Evolutionary conservation across 2,888 invertebrate species (phyloP).

Genomic region (Torymus auratus): DNA sequence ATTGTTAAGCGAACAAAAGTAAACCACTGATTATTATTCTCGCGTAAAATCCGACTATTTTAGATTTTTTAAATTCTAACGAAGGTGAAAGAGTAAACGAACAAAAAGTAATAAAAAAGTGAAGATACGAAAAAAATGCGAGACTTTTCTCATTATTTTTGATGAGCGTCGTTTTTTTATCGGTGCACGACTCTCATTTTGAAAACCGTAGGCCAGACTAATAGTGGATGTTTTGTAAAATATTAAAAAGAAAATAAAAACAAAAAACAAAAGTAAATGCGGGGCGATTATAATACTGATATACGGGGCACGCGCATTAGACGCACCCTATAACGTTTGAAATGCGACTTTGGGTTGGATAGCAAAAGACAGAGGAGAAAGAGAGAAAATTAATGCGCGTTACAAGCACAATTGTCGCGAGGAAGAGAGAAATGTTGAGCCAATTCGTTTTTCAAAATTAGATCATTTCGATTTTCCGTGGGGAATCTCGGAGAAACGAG

Average conservation of each 20-base stretch:
- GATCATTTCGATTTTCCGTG: slow-evolving; percentile 58
- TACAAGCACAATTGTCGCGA: slow-evolving; percentile 52
- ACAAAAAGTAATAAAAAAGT: slow-evolving; percentile 49
- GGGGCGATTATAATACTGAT: slow-evolving; percentile 59
- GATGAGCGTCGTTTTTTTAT: slow-evolving; percentile 59
- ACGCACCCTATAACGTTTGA: slow-evolving; percentile 28
- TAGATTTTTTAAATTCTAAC: slow-evolving; percentile 51
- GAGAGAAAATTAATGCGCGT: slow-evolving; percentile 25
- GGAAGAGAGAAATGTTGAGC: slow-evolving; percentile 49
- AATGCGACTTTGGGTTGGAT: slow-evolving; percentile 33
- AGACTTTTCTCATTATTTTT: slow-evolving; percentile 56
- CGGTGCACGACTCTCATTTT: slow-evolving; percentile 70
- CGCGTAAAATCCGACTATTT: slow-evolving; percentile 50
- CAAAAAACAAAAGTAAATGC: slow-evolving; percentile 59
- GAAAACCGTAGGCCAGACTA: slow-evolving; percentile 72
- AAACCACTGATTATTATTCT: slow-evolving; percentile 47
- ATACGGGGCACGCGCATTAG: slow-evolving; percentile 5
- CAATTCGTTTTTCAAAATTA: slow-evolving; percentile 60
- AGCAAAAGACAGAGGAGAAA: slow-evolving; percentile 42
- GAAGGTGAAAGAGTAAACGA: slow-evolving; percentile 26
- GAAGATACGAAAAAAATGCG: slow-evolving; percentile 49
- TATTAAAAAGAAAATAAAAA: slow-evolving; percentile 61
- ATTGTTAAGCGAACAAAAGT: slow-evolving; percentile 35
- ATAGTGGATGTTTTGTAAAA: slow-evolving; percentile 75
- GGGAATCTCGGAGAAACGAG: slow-evolving; percentile 44